phyloP scores from a whole-genome alignment of 2,888 invertebrate species.

The Melanotus villosus region DNA sequence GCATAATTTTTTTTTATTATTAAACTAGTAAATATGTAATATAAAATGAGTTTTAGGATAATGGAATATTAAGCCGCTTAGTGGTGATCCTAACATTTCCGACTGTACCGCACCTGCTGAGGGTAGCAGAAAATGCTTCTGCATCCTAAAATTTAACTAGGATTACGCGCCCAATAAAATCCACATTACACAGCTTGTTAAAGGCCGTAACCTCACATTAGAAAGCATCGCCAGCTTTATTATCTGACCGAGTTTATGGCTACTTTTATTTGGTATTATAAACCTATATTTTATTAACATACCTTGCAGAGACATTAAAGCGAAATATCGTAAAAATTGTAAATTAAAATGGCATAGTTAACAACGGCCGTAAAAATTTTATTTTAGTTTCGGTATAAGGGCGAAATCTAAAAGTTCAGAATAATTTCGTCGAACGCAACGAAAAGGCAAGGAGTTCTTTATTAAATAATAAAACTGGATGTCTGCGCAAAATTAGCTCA shows the following conservation, averaged over 20 bases:
- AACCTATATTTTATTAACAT: conserved; percentile 60
- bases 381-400: conserved; percentile 40
- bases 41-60: conserved; percentile 50
- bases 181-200: conserved; percentile 62
- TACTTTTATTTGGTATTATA: conserved; percentile 60
- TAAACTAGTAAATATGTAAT: conserved; percentile 24
- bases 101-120: conserved; percentile 28
- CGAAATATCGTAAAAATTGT: conserved; percentile 47
- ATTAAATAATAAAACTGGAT: conserved; percentile 60
- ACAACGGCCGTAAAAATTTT: conserved; percentile 44
- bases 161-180: conserved; percentile 63
- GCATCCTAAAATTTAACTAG: conserved; percentile 61
- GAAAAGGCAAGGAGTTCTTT: conserved; percentile 53
- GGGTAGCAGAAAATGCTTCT: conserved; percentile 51
- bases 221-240: conserved; percentile 59
- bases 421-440: conserved; percentile 44
- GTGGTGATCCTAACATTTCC: conserved; percentile 29
- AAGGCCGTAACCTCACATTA: conserved; percentile 60
- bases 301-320: conserved; percentile 47
- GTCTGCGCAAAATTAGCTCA: conserved; percentile 58
- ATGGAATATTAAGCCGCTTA: conserved; percentile 49
- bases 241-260: conserved; percentile 59
- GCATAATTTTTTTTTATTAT: conserved; percentile 15
- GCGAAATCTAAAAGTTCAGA: conserved; percentile 40
- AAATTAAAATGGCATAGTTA: conserved; percentile 47